A percentile compares a stretch with the other conserved stretches of the same genome.
phyloP scores from a whole-genome alignment of 2,888 invertebrate species.

The Iselma pallidipennis region DNA sequence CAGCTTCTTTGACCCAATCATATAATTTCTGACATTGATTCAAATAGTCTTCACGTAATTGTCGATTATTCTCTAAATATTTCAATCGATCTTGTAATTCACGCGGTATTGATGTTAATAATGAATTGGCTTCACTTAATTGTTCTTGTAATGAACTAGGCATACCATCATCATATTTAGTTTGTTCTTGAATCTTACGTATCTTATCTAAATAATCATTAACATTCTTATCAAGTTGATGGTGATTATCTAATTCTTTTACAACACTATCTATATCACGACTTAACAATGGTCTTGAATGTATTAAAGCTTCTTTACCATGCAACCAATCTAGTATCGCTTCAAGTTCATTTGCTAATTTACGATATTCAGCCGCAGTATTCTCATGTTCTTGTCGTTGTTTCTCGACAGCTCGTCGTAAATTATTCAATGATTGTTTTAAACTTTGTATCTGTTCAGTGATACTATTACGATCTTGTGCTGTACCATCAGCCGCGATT shows the following conservation, averaged over 20 bases:
- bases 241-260: conserved; percentile 78
- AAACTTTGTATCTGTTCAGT: conserved; percentile 85
- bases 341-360: conserved; percentile 81
- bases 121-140: conserved; percentile 80
- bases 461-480: conserved; percentile 83
- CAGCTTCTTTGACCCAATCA: conserved; percentile 83
- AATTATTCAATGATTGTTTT: conserved; percentile 79
- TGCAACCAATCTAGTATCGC: conserved; percentile 83
- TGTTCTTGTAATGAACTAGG: conserved; percentile 81
- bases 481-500: conserved; percentile 87
- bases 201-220: conserved; percentile 66
- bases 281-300: conserved; percentile 80
- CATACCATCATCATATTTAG: conserved; percentile 76
- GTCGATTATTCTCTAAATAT: conserved; percentile 78
- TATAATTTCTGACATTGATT: conserved; percentile 76
- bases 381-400: conserved; percentile 86
- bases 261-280: conserved; percentile 80
- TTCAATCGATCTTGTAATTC: conserved; percentile 80
- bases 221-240: conserved; percentile 69
- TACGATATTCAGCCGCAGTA: conserved; percentile 85
- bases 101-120: conserved; percentile 75
- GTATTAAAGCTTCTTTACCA: conserved; percentile 77
- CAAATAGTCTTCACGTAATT: conserved; percentile 76
- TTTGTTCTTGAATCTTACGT: conserved; percentile 69
- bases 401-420: conserved; percentile 81